Evolutionary conservation across 2,888 invertebrate species (phyloP), one percentile per base, ranked within the genome.

Genomic region (Oegoconia quadripuncta): DNA sequence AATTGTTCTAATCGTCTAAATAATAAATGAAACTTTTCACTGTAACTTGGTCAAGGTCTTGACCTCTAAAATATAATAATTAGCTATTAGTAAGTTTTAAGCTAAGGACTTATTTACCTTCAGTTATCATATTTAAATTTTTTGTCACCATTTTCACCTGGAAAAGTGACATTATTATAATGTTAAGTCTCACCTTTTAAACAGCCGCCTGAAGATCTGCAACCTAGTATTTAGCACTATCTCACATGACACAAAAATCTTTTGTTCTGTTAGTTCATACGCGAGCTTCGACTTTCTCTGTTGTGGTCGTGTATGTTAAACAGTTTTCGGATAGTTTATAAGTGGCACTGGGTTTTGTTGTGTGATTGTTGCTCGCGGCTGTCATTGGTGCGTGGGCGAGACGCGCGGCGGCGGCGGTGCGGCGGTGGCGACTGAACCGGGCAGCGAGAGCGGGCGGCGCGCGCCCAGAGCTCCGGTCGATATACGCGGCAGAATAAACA

Each of bases 401-500:
- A 31, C 32, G 56, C 74, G 74, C 59, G 68, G 55, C 56, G 48
- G 41, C 52, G 42, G 48, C 59, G 64, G 68, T 59, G 74, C 55
- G 59, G 44, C 56, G 67, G 50, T 52, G 52, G 63, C 59, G 72
- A 83, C 83, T 84, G 80, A 74, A 59, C 30, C 62, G 63, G 57
- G 62, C 66, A n/a, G n/a, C n/a, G n/a, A 76, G 73, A 75, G 75
- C 74, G 58, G 66, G 60, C 65, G 48, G 57, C 55, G 41, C 50
- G 30, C 34, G 13, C 50, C 44, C 41, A 59, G 50, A 56, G 59
- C 64, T 73, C 55, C 75, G 86, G 82, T 87, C 86, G 86, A 87
- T 86, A 87, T 73, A 77, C 80, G 80, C 72, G 80, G 74, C 76
- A 83, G 86, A 83, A 84, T 81, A 84, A 87, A 86, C 86, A 86